Evolutionary conservation across 2,797 vertebrate species (phyloP).

Genomic region (Pagetopsis macropterus): DNA sequence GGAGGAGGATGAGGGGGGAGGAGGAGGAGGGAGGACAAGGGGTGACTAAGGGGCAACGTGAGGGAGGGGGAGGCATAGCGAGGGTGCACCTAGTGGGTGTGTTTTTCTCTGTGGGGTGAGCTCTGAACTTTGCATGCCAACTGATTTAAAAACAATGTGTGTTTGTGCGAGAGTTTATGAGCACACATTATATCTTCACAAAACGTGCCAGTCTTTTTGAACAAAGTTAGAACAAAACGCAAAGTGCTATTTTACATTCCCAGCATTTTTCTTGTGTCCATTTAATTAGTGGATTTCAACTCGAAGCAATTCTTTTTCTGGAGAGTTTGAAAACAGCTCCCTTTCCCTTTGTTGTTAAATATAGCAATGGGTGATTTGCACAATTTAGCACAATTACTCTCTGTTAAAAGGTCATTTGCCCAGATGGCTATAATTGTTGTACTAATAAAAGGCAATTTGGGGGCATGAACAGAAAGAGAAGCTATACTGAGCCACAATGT

Average conservation of each 20-base stretch:
- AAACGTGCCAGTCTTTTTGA: constrained; percentile 20
- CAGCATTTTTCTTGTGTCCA: constrained; percentile 1
- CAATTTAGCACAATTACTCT: constrained; percentile 72
- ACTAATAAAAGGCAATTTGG: constrained; percentile 60
- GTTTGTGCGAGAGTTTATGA: constrained; percentile 8
- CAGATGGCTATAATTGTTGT: constrained; percentile 53
- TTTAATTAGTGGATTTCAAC: constrained; percentile 37
- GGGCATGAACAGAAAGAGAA: constrained; percentile 15
- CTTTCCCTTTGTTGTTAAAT: constrained; percentile 52
- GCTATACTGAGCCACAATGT: not conserved
- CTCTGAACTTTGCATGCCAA: constrained; percentile 46
- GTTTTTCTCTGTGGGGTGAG: constrained; percentile 61
- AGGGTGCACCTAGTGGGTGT: constrained; percentile 60
- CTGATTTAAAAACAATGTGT: constrained; percentile 45
- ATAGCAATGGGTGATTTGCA: constrained; percentile 56
- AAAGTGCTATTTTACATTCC: constrained; percentile 29
- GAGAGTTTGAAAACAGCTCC: constrained; percentile 25
- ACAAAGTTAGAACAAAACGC: constrained; percentile 1
- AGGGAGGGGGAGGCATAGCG: constrained; percentile 35
- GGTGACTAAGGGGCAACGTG: constrained; percentile 50
- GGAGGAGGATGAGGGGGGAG: constrained; percentile 46
- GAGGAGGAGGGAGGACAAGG: constrained; percentile 33
- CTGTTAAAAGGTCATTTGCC: constrained; percentile 58
- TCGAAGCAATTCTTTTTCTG: constrained; percentile 23
- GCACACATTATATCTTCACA: constrained; percentile 20